These are phyloP conservation scores for Hystrix brachyura DNA, from an alignment of 2,113 vertebrate genomes.

Conservation along the genomic window DNA sequence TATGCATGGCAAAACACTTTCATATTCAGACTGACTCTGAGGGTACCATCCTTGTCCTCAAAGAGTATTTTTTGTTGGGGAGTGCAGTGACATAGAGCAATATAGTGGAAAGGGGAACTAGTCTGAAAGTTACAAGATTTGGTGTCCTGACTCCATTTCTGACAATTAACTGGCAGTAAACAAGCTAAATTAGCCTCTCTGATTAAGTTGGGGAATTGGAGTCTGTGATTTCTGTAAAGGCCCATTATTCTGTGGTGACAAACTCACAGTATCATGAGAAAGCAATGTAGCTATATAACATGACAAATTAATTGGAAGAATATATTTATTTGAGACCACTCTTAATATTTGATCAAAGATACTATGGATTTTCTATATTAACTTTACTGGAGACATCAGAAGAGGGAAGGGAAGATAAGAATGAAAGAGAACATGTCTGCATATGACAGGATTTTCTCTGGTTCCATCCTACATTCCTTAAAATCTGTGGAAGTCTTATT, in stretches of 20 bases:
- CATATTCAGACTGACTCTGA: conserved; percentile 24
- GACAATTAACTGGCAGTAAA: conserved; percentile 15
- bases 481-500: conserved; percentile 9
- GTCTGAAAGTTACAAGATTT: conserved; percentile 52
- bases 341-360: conserved; percentile 29
- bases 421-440: neutral
- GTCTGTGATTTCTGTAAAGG: conserved; percentile 57
- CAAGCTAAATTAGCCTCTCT: conserved; percentile 62
- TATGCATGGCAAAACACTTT: conserved; percentile 44
- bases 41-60: neutral
- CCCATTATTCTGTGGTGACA: conserved; percentile 46
- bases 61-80: conserved; percentile 48
- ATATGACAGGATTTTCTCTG: neutral
- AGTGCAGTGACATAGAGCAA: conserved; percentile 17
- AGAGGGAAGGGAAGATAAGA: neutral
- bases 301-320: conserved; percentile 4
- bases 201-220: conserved; percentile 44
- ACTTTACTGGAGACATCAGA: neutral
- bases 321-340: conserved; percentile 36
- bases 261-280: conserved; percentile 39
- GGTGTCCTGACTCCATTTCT: conserved; percentile 2
- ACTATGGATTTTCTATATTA: conserved; percentile 20
- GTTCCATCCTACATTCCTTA: neutral
- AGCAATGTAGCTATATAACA: conserved; percentile 1
- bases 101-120: conserved; percentile 37